A percentile compares a stretch with the other conserved stretches of the same genome.
Evolutionary conservation across 2,888 invertebrate genomes (phyloP).

Genomic region (Troglohyphantes excavatus): DNA sequence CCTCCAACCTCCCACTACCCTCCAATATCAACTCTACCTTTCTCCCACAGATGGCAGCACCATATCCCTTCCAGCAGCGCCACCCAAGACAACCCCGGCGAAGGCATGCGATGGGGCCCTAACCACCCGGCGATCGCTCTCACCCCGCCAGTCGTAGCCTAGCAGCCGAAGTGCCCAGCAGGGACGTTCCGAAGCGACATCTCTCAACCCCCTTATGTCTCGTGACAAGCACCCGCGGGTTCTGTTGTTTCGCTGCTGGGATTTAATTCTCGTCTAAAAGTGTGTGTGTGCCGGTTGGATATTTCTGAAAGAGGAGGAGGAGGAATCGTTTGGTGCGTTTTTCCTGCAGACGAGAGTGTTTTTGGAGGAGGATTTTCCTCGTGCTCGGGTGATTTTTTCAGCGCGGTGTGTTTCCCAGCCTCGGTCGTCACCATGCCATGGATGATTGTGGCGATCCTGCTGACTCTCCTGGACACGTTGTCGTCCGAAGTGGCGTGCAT

Average conservation of each 20-base stretch:
- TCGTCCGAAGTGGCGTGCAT: slow-evolving; percentile 84
- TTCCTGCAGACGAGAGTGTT: neutral
- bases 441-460: slow-evolving; percentile 84
- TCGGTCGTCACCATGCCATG: slow-evolving; percentile 83
- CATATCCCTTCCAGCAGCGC: neutral
- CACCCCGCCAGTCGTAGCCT: slow-evolving; percentile 37
- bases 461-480: slow-evolving; percentile 85
- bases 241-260: neutral
- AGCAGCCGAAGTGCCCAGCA: slow-evolving; percentile 20
- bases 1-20: neutral
- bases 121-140: neutral
- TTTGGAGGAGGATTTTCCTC: neutral
- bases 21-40: neutral
- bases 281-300: slow-evolving; percentile 17
- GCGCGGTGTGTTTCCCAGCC: neutral
- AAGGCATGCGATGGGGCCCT: neutral
- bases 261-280: neutral
- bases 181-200: neutral
- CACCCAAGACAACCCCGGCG: neutral
- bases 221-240: neutral
- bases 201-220: slow-evolving; percentile 24
- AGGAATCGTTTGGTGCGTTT: no score
- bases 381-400: neutral
- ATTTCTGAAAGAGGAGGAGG: no score
- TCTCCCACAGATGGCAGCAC: slow-evolving; percentile 58